Evolutionary conservation across 2,113 vertebrate genomes (phyloP).

Genomic region (Vulpes vulpes): DNA sequence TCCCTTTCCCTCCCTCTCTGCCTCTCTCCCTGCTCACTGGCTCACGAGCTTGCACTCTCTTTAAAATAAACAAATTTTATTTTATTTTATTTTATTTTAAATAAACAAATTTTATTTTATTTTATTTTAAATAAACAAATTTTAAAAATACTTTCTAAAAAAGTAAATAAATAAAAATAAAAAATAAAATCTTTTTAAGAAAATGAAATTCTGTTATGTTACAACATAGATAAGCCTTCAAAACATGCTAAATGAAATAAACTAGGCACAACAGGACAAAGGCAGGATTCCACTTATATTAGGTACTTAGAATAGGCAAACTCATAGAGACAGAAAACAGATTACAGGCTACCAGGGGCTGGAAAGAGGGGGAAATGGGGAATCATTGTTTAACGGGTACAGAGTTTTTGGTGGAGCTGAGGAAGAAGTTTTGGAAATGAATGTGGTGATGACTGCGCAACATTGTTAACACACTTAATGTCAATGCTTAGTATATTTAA

Average conservation of each 20-base stretch:
- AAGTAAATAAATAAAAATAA: no score
- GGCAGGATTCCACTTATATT: background rate
- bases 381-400: background rate
- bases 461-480: background rate
- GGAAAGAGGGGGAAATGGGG: background rate
- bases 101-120: no score
- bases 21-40: no score
- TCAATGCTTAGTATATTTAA: background rate
- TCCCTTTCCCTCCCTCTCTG: no score
- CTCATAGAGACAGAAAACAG: background rate
- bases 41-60: no score
- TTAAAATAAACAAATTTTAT: no score
- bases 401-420: background rate
- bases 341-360: background rate
- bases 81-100: no score
- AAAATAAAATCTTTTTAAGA: no score
- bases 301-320: background rate
- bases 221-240: background rate
- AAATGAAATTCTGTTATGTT: constrained; percentile 7
- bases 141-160: no score
- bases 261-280: background rate
- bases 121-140: no score
- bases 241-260: constrained; percentile 28
- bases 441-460: background rate
- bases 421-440: background rate